Evolutionary conservation across 2,113 vertebrate species (phyloP).

Genomic region (Pachyramphus minor): DNA sequence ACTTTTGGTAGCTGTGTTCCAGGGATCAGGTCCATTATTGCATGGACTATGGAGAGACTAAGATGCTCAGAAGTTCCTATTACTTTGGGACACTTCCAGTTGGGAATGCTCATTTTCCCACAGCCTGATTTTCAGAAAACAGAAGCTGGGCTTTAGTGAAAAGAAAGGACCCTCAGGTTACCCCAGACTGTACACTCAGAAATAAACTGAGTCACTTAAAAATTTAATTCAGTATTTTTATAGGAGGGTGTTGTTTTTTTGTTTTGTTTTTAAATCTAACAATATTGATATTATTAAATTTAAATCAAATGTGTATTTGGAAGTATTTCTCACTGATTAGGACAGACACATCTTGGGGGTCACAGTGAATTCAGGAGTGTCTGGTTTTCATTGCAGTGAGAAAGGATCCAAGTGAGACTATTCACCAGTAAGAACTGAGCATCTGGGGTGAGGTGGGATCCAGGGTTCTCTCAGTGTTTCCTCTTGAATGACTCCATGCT

Average conservation of each 20-base stretch:
- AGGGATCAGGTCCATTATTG: not conserved
- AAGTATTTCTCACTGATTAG: constrained; percentile 16
- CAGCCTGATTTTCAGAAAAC: not conserved
- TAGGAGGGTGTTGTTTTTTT: not conserved
- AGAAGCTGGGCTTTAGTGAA: not conserved
- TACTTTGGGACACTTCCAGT: not conserved
- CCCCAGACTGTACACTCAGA: not conserved
- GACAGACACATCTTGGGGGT: constrained; percentile 24
- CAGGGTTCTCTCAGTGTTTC: not conserved
- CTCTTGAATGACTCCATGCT: not conserved
- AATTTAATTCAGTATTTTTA: not conserved
- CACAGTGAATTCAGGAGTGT: constrained; percentile 23
- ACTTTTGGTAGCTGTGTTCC: accelerated
- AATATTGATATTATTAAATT: constrained; percentile 43
- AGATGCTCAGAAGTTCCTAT: not conserved
- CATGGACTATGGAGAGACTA: not conserved
- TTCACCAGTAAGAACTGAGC: not conserved
- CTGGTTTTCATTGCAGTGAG: constrained; percentile 31
- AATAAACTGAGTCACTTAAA: constrained; percentile 10
- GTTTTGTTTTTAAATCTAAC: not conserved
- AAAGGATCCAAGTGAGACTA: not conserved
- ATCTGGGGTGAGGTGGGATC: not conserved
- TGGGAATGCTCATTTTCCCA: not conserved
- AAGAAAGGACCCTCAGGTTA: not conserved
- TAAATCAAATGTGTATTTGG: constrained; percentile 47